phyloP scores from a whole-genome alignment of 2,888 invertebrate species.

The Spatulosminthurus flaviceps region DNA sequence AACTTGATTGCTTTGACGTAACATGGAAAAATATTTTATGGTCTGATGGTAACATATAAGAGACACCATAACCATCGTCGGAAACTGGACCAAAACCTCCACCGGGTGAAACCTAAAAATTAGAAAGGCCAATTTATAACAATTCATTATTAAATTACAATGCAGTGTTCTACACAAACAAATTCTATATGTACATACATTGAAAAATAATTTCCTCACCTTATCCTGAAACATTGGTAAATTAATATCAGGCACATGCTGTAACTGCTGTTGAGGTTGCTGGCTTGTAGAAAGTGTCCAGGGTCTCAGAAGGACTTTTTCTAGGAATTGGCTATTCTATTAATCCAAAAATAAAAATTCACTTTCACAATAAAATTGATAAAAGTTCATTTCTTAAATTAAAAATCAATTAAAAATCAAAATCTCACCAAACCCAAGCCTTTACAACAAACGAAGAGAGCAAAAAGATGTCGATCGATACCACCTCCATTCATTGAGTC shows the following conservation, averaged over 20 bases:
- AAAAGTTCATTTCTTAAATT: too few species aligned
- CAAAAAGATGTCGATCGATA: constrained; percentile 69
- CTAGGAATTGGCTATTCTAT: constrained; percentile 66
- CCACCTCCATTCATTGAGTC: constrained; percentile 69
- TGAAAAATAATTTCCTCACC: constrained; percentile 64
- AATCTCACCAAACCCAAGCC: constrained; percentile 68
- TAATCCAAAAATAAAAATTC: constrained; percentile 38
- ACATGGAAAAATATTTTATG: constrained; percentile 68
- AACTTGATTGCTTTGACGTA: constrained; percentile 67
- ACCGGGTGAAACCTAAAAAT: constrained; percentile 67
- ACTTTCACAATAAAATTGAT: neutral
- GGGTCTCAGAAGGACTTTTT: constrained; percentile 67
- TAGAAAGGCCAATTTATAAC: constrained; percentile 22
- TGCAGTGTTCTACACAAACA: neutral
- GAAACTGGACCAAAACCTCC: constrained; percentile 70
- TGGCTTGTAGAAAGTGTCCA: constrained; percentile 70
- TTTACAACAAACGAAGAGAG: constrained; percentile 68
- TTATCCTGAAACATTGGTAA: constrained; percentile 66
- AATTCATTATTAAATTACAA: too few species aligned
- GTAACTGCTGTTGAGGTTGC: constrained; percentile 69
- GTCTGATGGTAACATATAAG: constrained; percentile 69
- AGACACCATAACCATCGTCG: constrained; percentile 68
- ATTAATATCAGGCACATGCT: constrained; percentile 66
- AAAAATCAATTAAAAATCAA: constrained; percentile 43
- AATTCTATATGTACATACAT: neutral